A percentile compares a stretch with the other conserved stretches of the same genome.
phyloP scores from a whole-genome alignment of 92 coral and sea anemone genomes.

The Epizoanthus rinbou region DNA sequence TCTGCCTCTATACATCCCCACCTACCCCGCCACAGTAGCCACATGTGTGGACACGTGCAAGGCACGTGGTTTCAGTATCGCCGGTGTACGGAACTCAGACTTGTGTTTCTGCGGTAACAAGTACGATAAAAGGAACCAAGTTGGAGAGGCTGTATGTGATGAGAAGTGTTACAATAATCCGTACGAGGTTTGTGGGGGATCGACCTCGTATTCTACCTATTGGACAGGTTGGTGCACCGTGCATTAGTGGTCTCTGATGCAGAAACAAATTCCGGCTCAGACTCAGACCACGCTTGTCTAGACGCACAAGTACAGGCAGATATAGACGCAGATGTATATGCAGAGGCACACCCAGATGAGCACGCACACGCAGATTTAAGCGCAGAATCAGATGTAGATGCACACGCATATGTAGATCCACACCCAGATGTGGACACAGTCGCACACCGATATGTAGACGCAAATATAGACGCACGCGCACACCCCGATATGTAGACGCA shows the following conservation, averaged over 20 bases:
- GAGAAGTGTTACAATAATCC: constrained; percentile 88
- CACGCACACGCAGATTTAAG: no score
- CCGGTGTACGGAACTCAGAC: constrained; percentile 83
- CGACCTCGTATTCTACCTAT: constrained; percentile 73
- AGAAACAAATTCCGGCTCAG: no score
- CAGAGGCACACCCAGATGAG: no score
- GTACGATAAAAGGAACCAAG: constrained; percentile 81
- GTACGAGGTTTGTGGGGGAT: constrained; percentile 91
- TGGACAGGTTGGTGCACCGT: constrained; percentile 73
- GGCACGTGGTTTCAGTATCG: constrained; percentile 89
- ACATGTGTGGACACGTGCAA: constrained; percentile 96
- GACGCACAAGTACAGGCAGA: no score
- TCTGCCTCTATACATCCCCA: constrained; percentile 83
- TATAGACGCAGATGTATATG: no score
- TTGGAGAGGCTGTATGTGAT: constrained; percentile 72
- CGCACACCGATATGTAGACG: no score
- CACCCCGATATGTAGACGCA: no score
- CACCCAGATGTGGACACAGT: no score
- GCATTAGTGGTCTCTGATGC: neutral
- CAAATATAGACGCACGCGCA: no score
- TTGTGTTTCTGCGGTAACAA: constrained; percentile 94
- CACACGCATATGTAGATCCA: no score
- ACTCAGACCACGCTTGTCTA: no score
- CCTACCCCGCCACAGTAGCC: constrained; percentile 88
- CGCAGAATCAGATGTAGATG: no score